A percentile compares a stretch with the other conserved stretches of the same genome.
Evolutionary conservation across 2,113 vertebrate genomes (phyloP).

Genomic region (Donacobius atricapilla): DNA sequence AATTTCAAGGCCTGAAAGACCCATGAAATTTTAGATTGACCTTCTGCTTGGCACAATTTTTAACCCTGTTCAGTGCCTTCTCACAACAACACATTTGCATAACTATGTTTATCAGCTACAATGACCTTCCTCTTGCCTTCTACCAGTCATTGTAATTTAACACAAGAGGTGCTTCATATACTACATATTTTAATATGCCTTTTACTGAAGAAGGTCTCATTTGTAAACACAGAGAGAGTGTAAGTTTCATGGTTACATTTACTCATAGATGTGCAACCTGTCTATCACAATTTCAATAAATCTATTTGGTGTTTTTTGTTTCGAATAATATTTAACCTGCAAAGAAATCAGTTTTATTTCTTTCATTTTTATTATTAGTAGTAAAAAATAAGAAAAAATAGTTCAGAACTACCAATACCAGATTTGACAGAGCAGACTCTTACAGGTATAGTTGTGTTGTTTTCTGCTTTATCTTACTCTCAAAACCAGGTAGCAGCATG

Average conservation of each 20-base stretch:
- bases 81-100: conserved; percentile 45
- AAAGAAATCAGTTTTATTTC: background rate
- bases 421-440: background rate
- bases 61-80: conserved; percentile 11
- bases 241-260: background rate
- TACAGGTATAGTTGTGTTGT: background rate
- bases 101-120: conserved; percentile 43
- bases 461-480: background rate
- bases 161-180: background rate
- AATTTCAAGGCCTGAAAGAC: background rate
- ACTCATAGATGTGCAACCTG: background rate
- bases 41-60: conserved; percentile 25
- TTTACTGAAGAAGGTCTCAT: background rate
- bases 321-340: background rate
- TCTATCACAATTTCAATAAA: background rate
- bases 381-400: background rate
- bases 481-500: background rate
- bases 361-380: background rate
- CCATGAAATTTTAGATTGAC: background rate
- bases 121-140: conserved; percentile 35
- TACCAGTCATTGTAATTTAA: conserved; percentile 30
- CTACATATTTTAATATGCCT: background rate
- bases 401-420: background rate
- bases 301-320: background rate
- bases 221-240: background rate